Evolutionary conservation across 2,888 invertebrate genomes (phyloP), one percentile per base, ranked within the genome.

Genomic region (Lasioglossum zephyrum): DNA sequence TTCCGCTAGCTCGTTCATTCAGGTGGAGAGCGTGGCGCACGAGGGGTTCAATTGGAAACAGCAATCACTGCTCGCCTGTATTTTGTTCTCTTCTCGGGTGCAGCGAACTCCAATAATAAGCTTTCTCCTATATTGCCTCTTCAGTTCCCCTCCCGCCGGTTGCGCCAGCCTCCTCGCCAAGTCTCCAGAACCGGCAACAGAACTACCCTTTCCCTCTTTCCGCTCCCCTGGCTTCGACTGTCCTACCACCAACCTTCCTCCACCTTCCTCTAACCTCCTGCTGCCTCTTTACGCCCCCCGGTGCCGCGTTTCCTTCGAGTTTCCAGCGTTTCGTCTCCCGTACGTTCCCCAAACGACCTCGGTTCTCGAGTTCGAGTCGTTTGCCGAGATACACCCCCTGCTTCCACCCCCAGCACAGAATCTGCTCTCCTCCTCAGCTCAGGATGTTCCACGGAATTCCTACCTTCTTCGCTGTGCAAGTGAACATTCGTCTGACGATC

Each of bases 111-210:
- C 94, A 94, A 95, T 95, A 95, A 95, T 95, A 95, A 95, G 95
- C 95, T 95, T 95, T 95, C 95, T 95, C 94, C 94, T 95, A 94
- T 95, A 95, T 95, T 95, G 95, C 95, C 95, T 95, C 94, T 94
- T 94, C 94, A 94, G 92, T 92, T 90, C 88, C 85, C 88, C 85
- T 84, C 85, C 87, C 83, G 82, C 86, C 73, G 22, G 9, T 69
- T 63, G 41, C 26, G 82, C 79, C 82, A 74, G 79, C 82, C 87
- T 87, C 87, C 85, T 82, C 84, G 85, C 82, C 81, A 79, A 84
- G 89, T 82, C 89, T 87, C 85, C 89, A 76, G 81, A 83, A 85
- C 87, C 88, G 85, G 87, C 83, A 87, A 89, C 83, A 87, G 87
- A 90, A 85, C 87, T 84, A 90, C 88, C 89, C 91, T 88, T 87